Evolutionary conservation across 2,888 invertebrate species (phyloP), one percentile per base, ranked within the genome.

Genomic region (Tipula confusa): DNA sequence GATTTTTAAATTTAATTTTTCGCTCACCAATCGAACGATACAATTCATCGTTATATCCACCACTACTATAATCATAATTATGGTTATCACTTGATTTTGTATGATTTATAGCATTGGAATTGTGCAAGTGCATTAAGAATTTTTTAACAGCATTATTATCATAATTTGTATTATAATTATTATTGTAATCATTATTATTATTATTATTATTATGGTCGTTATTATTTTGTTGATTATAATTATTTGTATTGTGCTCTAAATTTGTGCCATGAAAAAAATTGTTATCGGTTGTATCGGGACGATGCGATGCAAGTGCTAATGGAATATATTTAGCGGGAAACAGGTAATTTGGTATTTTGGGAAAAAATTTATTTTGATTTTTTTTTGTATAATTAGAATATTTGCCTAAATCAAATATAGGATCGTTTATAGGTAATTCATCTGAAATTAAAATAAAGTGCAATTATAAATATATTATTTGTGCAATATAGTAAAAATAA

Each of bases 261-360:
- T 84, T 64, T 83, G 84, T 84, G 79, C 83, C 82, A 29, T 80
- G 79, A 38, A 84, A 31, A 43, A 81, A 84, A 64, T 24, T 64
- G 24, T 24, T 88, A 83, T 88, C 88, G 84, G 88, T 87, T 15
- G 89, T 89, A 86, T 89, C 88, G 84, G 90, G 89, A 87, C 88
- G 90, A 87, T 89, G 90, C 85, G 88, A 90, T 85, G 90, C 88
- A 84, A 89, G 86, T 85, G 89, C 89, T 84, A 89, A 84, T 31
- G 89, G 89, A 86, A 90, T 89, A 86, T 88, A 88, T 84, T 87
- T 86, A 83, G 90, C 91, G 86, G 93, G 92, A 88, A 92, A 92
- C 86, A 93, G 90, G 90, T 92, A 92, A 88, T 92, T 92, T 85
- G 92, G 92, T 87, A 90, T 91, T 87, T 89, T 89, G 88, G 90